Conservation (phyloP, 2,888 invertebrate species). For the Eupithecia insigniata region DNA sequence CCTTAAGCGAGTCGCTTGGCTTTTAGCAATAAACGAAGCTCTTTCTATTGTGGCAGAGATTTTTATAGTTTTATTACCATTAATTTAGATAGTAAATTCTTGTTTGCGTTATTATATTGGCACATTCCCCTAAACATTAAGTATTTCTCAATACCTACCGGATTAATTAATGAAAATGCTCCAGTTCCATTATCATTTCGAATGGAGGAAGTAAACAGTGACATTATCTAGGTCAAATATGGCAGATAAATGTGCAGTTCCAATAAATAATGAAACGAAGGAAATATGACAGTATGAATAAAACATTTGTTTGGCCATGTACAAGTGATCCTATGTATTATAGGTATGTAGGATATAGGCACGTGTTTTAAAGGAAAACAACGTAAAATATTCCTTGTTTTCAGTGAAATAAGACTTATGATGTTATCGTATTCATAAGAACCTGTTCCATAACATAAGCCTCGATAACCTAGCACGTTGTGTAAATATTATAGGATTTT, state of each 20-base stretch:
- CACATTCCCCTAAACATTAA: not conserved
- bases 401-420: not conserved
- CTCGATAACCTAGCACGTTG: too few relatives aligned
- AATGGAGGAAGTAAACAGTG: slow-evolving; percentile 37
- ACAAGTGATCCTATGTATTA: not conserved
- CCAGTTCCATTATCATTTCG: slow-evolving; percentile 10
- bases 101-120: not conserved
- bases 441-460: not conserved
- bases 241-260: slow-evolving; percentile 27
- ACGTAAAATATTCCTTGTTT: slow-evolving; percentile 9
- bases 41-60: too few relatives aligned
- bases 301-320: slow-evolving; percentile 28
- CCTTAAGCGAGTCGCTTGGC: too few relatives aligned
- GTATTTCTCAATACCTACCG: not conserved
- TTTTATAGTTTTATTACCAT: too few relatives aligned
- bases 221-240: slow-evolving; percentile 38
- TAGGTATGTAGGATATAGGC: not conserved
- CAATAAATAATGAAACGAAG: slow-evolving; percentile 19
- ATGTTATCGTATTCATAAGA: not conserved
- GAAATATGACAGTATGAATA: slow-evolving; percentile 29
- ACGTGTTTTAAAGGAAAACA: slow-evolving; percentile 10
- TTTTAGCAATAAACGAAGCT: too few relatives aligned
- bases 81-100: too few relatives aligned
- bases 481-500: too few relatives aligned
- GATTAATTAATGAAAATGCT: slow-evolving; percentile 22